A percentile compares a stretch with the other conserved stretches of the same genome.
Evolutionary conservation across 2,797 vertebrate genomes (phyloP).

Genomic region (Otus scops): DNA sequence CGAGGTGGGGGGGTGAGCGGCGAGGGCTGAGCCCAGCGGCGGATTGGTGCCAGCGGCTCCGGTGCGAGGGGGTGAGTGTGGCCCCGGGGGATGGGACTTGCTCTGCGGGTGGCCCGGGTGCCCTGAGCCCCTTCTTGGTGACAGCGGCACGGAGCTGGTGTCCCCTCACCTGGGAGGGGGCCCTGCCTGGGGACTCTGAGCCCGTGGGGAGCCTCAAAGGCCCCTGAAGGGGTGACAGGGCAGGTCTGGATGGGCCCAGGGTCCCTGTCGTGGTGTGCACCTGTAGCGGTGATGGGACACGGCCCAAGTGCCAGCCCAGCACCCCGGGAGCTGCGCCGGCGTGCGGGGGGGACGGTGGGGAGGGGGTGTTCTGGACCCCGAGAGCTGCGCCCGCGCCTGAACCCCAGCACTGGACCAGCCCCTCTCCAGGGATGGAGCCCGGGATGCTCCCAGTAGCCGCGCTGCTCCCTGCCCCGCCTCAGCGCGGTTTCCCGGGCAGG

Average conservation of each 20-base stretch:
- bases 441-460: background rate
- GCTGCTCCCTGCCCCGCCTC: background rate
- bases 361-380: rapidly evolving
- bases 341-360: background rate
- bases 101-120: background rate
- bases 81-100: background rate
- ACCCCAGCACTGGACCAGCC: too few species aligned
- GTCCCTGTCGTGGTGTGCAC: background rate
- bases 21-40: background rate
- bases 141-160: background rate
- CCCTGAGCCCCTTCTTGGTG: background rate
- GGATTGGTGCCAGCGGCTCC: background rate
- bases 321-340: background rate
- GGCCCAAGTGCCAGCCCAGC: background rate
- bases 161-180: too few species aligned
- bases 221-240: background rate
- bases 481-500: rapidly evolving
- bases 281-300: rapidly evolving
- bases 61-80: background rate
- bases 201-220: background rate
- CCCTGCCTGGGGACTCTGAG: background rate
- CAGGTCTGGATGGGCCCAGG: background rate
- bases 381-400: background rate
- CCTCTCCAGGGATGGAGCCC: rapidly evolving
- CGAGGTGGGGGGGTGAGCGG: background rate